Evolutionary conservation across 2,888 invertebrate species (phyloP).

Genomic region (Thera obeliscata): DNA sequence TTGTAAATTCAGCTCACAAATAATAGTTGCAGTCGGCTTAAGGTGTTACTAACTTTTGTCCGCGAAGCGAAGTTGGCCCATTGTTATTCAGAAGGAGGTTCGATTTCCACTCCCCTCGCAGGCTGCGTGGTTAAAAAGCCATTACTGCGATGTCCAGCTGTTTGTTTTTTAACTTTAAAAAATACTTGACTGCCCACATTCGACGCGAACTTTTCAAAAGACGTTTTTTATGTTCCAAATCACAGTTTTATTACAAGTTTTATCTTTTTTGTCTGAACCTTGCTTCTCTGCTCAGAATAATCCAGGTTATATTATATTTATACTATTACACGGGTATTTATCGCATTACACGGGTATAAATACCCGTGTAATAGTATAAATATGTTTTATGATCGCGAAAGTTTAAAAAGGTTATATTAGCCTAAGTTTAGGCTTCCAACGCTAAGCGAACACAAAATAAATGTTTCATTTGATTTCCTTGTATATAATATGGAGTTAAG

Average conservation of each 20-base stretch:
- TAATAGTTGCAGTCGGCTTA: slow-evolving; percentile 30
- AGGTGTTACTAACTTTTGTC: slow-evolving; percentile 34
- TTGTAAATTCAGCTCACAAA: slow-evolving; percentile 32
- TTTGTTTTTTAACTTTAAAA: slow-evolving; percentile 36
- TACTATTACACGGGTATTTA: no score
- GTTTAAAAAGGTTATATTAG: not conserved
- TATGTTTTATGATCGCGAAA: no score
- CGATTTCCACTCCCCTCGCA: slow-evolving; percentile 21
- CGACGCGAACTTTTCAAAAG: slow-evolving; percentile 30
- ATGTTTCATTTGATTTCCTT: not conserved
- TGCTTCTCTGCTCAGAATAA: slow-evolving; percentile 4
- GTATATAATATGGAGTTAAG: not conserved
- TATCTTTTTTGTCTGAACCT: slow-evolving; percentile 5
- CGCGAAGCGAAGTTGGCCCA: slow-evolving; percentile 21
- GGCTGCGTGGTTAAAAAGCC: slow-evolving; percentile 45
- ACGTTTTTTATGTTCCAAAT: slow-evolving; percentile 26
- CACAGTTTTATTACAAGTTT: slow-evolving; percentile 23
- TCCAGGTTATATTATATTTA: not conserved
- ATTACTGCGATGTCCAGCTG: slow-evolving; percentile 46
- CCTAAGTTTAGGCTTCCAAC: not conserved
- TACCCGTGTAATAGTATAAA: no score
- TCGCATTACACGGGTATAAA: no score
- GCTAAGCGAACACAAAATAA: not conserved
- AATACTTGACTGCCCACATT: slow-evolving; percentile 25
- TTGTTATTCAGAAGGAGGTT: slow-evolving; percentile 36